Base-by-base conservation (phyloP, 2,888 invertebrate species). In the Synanthedon tipuliformis region DNA sequence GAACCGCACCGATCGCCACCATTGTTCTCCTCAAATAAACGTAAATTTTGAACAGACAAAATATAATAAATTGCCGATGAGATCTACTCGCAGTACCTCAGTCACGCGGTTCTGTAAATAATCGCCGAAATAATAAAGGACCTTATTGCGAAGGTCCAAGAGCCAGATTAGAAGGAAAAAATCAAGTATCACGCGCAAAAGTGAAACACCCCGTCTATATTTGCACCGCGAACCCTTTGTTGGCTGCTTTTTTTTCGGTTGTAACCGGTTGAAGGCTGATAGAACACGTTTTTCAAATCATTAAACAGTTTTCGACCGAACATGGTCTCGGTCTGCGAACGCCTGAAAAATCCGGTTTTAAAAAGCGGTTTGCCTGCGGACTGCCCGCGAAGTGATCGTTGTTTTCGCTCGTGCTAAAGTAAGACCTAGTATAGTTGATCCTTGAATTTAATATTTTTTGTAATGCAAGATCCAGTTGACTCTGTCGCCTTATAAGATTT, bases 271-370 rank as follows among this genome's bases (percentile, higher is more conserved):
- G 82, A 81, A 85, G 78, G 81, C 85, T 85, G 87, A 87, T 87
- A 87, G 85, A 87, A 87, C 87, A 87, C 87, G 87, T 87, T 87
- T 85, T 87, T 86, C 87, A 85, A 87, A 87, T 87, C 87, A 85
- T 87, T 87, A 87, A 87, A 85, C 87, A 83, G 87, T 86, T 85
- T 53, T 83, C 78, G 81, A 80, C 78, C 83, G 78, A 53, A 40
- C 48, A 10, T 75, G 73, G 66, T 60, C 78, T 77, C 75, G 78
- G 80, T 77, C 60, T 64, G 61, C 64, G 66, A 77, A 75, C 16
- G 49, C 49, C 73, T 67, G 62, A 64, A 64, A 73, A 78, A 79
- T 23, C 51, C 18, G 50, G 52, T 18, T 50, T 27, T 51, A 51
- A 40, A 50, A 70, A 68, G 66, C 68, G 64, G 71, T 68, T 63